phyloP scores from a whole-genome alignment of 2,113 vertebrate genomes.

The Eleginops maclovinus region DNA sequence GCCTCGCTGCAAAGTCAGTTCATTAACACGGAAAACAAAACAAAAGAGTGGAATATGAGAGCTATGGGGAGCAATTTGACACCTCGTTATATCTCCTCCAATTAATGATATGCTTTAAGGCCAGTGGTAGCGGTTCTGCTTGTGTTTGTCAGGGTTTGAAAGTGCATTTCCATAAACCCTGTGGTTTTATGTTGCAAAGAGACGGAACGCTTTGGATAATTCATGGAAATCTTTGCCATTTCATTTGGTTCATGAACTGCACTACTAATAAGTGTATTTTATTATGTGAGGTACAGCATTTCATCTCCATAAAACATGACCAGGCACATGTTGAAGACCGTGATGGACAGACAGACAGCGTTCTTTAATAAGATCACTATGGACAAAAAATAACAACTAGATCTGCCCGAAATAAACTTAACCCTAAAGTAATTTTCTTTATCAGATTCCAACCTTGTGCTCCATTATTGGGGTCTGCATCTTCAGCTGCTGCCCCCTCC shows the following conservation, averaged over 20 bases:
- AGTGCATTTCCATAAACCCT: slow-evolving; percentile 10
- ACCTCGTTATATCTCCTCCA: slow-evolving; percentile 18
- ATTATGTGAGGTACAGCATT: neutral
- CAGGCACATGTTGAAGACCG: neutral
- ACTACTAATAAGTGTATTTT: neutral
- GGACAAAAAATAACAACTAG: neutral
- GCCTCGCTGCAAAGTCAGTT: slow-evolving; percentile 18
- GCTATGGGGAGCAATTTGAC: slow-evolving; percentile 6
- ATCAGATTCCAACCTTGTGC: slow-evolving; percentile 88
- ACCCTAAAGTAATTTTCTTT: neutral
- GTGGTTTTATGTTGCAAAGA: neutral
- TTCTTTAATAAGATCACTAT: neutral
- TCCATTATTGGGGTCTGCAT: slow-evolving; percentile 93
- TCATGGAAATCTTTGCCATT: neutral
- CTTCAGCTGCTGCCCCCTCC: slow-evolving; percentile 93
- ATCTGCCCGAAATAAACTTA: neutral
- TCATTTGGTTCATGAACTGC: neutral
- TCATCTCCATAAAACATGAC: neutral
- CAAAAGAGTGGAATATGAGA: slow-evolving; percentile 19
- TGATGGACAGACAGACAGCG: neutral
- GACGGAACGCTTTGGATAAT: neutral
- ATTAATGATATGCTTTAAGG: slow-evolving; percentile 24
- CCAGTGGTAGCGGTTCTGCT: neutral
- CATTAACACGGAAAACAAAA: slow-evolving; percentile 23
- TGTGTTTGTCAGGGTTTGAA: neutral